These are phyloP conservation scores for Xestoiulus laeticollis DNA, from an alignment of 2,888 invertebrate genomes.

Conservation along the genomic window DNA sequence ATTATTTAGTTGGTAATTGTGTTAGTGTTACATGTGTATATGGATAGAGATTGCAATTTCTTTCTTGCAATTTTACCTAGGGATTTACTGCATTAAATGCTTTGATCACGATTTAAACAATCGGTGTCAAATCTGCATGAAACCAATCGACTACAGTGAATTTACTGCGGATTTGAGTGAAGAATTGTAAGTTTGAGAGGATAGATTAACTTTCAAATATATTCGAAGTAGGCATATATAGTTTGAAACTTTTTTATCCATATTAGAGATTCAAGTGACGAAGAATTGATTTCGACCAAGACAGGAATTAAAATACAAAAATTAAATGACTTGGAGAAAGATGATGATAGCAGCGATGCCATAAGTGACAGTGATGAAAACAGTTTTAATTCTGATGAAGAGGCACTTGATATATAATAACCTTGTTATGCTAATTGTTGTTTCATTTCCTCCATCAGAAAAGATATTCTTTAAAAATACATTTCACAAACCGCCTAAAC, in stretches of 20 bases:
- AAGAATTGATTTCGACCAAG: slow-evolving; percentile 34
- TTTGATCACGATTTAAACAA: slow-evolving; percentile 43
- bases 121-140: slow-evolving; percentile 40
- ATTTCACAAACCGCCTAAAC: too few species aligned
- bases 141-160: slow-evolving; percentile 45
- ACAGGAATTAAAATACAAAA: not conserved
- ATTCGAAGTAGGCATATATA: not conserved
- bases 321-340: not conserved
- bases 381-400: not conserved
- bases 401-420: too few species aligned
- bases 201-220: too few species aligned
- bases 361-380: not conserved
- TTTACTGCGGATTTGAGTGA: slow-evolving; percentile 40
- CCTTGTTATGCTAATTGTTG: too few species aligned
- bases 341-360: not conserved
- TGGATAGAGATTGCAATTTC: not conserved
- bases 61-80: not conserved
- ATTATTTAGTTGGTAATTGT: not conserved
- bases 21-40: too few species aligned
- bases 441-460: too few species aligned
- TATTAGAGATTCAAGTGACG: slow-evolving; percentile 51
- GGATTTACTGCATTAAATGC: slow-evolving; percentile 41
- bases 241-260: not conserved
- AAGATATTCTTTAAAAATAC: too few species aligned
- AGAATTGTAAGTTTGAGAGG: slow-evolving; percentile 43